phyloP scores from a whole-genome alignment of 2,113 vertebrate genomes.

The Mohoua ochrocephala region DNA sequence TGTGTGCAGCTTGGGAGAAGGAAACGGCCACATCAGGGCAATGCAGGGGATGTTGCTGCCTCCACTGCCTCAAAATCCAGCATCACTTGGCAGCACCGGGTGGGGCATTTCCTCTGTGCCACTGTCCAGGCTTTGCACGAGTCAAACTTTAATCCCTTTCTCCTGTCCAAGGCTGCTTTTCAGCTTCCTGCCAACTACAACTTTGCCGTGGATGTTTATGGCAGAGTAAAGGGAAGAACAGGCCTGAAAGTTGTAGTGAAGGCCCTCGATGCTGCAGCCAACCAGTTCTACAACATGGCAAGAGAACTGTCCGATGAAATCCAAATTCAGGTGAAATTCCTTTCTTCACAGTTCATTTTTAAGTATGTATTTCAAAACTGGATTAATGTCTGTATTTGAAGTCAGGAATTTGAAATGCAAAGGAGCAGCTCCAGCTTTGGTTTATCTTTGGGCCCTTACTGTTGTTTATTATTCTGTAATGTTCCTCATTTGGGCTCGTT shows the following conservation, averaged over 20 bases:
- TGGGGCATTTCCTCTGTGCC: not conserved
- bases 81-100: fast-evolving
- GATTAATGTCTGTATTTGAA: not conserved
- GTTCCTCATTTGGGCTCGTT: not conserved
- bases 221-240: constrained; percentile 82
- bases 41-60: not conserved
- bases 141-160: not conserved
- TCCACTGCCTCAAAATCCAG: not conserved
- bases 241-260: constrained; percentile 85
- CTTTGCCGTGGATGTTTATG: constrained; percentile 88
- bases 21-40: not conserved
- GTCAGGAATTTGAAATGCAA: not conserved
- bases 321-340: constrained; percentile 85
- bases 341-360: not conserved
- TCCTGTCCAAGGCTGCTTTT: constrained; percentile 77
- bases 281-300: constrained; percentile 75
- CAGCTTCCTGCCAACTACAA: constrained; percentile 81
- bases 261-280: constrained; percentile 71
- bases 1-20: not conserved
- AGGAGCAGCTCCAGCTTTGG: not conserved
- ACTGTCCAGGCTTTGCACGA: not conserved
- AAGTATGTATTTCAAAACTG: not conserved
- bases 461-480: not conserved
- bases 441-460: not conserved
- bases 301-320: constrained; percentile 87